Evolutionary conservation across 2,888 invertebrate species (phyloP), one percentile per base, ranked within the genome.

Genomic region (Diplazon laetatorius): DNA sequence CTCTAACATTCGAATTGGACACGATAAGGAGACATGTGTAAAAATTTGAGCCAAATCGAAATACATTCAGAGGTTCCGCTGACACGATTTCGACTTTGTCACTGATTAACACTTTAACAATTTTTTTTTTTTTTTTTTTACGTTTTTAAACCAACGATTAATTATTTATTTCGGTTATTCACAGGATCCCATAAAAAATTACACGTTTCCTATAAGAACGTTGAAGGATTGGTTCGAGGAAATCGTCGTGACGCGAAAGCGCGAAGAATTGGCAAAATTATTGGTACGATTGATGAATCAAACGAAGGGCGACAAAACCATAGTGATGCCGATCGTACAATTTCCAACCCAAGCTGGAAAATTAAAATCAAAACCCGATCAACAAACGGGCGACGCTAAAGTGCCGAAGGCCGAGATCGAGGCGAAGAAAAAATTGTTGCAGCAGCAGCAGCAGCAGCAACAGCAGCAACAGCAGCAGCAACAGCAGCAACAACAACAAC

Each of bases 151-250:
- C n/a, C n/a, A n/a, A n/a, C n/a, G n/a, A n/a, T n/a, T n/a, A n/a
- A n/a, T n/a, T n/a, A n/a, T n/a, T n/a, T n/a, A n/a, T n/a, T n/a
- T n/a, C n/a, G n/a, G n/a, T 12, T 55, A 30, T 55, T 48, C 4
- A 48, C 91, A 97, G 96, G 94, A 95, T 87, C 97, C 98, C 0
- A 94, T 98, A 70, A 92, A 93, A 83, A 96, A 97, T 91, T 98
- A 96, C 87, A 92, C 93, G 63, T 92, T 96, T 83, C 98, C 98
- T 25, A 97, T 98, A 84, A 95, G 95, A 89, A 94, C 95, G 79
- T 91, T 98, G 78, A 93, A 94, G 68, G 94, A 94, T 87, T 98
- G 98, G 98, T 98, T 98, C 90, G 95, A 96, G 80, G 95, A 96
- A 87, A 95, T 96, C 76, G 92, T 94, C 2, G 97, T 98, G 0